Evolutionary conservation across 2,888 invertebrate genomes (phyloP).

Genomic region (Acleris emargana): DNA sequence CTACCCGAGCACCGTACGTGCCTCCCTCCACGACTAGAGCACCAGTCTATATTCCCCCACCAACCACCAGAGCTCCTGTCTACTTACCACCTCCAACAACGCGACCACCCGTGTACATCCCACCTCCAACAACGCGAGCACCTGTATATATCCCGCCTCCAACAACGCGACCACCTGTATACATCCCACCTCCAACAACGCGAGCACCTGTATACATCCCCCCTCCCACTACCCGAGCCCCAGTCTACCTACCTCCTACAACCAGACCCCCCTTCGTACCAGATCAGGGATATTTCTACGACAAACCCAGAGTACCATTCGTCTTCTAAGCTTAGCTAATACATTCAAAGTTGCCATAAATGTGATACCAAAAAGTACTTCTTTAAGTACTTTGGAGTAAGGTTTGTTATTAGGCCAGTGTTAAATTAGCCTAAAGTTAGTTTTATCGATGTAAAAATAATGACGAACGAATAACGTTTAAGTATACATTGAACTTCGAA

Average conservation of each 20-base stretch:
- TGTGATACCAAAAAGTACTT: constrained; percentile 73
- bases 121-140: constrained; percentile 47
- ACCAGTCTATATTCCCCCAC: constrained; percentile 43
- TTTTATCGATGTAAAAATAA: constrained; percentile 36
- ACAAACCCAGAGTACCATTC: constrained; percentile 72
- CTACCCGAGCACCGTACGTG: constrained; percentile 40
- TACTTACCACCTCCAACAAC: constrained; percentile 39
- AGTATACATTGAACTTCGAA: constrained; percentile 27
- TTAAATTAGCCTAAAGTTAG: constrained; percentile 38
- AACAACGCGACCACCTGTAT: constrained; percentile 40
- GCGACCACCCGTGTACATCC: constrained; percentile 44
- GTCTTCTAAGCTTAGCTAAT: constrained; percentile 61
- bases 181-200: constrained; percentile 51
- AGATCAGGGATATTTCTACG: constrained; percentile 75
- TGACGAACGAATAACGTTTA: constrained; percentile 26
- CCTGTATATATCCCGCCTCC: constrained; percentile 45
- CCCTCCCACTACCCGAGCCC: constrained; percentile 42
- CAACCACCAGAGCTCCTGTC: constrained; percentile 42
- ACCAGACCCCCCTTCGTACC: constrained; percentile 67
- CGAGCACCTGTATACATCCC: constrained; percentile 46
- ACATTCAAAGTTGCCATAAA: constrained; percentile 68
- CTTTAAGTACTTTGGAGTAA: constrained; percentile 40
- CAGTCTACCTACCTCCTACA: constrained; percentile 51
- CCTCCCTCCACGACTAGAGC: constrained; percentile 42
- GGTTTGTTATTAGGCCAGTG: constrained; percentile 37